Base-by-base conservation (phyloP, 2,797 vertebrate species). In the Clarias pachynema region DNA sequence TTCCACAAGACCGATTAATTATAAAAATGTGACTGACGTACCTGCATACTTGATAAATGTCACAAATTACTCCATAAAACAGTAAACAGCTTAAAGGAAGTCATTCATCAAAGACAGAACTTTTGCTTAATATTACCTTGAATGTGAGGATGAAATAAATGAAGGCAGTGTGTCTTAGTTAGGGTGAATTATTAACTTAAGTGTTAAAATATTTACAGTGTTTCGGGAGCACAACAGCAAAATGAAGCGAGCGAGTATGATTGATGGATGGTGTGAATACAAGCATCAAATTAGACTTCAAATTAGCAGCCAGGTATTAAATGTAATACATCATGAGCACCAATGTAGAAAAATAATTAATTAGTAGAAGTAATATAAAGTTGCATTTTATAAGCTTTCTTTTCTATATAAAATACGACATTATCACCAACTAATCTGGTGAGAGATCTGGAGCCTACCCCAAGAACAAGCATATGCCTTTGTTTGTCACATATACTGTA, bases 71-170 rank as follows among this genome's bases (percentile, higher is more conserved):
- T 34, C 74, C 53, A 15, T 57, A 22, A 16, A 57, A 22, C 49
- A 75, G 49, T 75, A 57, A 34, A 77, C 68, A 66, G 62, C 40
- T 83, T 77, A 53, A 84, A 49, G 81, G 15, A 79, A 79, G 63
- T 26, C 53, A 82, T 86, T 84, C 56, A 84, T 87, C 37, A 84
- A 85, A 69, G 40, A 57, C 16, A 5, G 53, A 84, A 75, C 75
- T 70, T 86, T 84, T 63, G 70, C 72, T 87, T 81, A 49, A 78
- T 84, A 72, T 79, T 62, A 40, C 65, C 60, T 60, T 49, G 75
- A 83, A 40, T 66, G 44, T 74, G 44, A 72, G 26, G 18, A 69
- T 34, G 18, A 85, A 56, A 79, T 31, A 81, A 82, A 86, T 87
- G 15, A 82, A 37, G 81, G 37, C 60, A 63, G 31, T 89, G 72